Conservation (phyloP, 2,888 invertebrate species). For the Noctua janthina region DNA sequence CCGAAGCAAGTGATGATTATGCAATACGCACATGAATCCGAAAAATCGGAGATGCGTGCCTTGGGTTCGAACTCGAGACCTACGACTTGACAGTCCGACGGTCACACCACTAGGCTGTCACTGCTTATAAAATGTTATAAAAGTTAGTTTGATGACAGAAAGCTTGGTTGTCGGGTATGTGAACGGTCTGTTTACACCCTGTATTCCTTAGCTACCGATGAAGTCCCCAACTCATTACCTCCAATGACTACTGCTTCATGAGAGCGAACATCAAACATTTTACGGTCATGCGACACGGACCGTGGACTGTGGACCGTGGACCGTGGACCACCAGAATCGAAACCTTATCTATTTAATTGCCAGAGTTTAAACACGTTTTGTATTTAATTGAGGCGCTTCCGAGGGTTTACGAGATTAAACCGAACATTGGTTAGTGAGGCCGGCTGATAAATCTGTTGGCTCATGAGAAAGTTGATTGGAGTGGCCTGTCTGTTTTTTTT, state of each 20-base stretch:
- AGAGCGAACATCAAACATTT: conserved; percentile 9
- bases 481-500: background rate
- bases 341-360: conserved; percentile 86
- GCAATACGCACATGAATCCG: too few relatives aligned
- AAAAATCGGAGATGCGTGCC: too few relatives aligned
- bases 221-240: background rate
- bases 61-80: too few relatives aligned
- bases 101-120: too few relatives aligned
- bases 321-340: conserved; percentile 84
- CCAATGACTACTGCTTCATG: background rate
- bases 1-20: too few relatives aligned
- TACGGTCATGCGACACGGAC: conserved; percentile 69
- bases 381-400: conserved; percentile 85
- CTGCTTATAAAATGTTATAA: too few relatives aligned
- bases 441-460: conserved; percentile 40
- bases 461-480: conserved; percentile 52
- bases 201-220: background rate
- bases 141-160: too few relatives aligned
- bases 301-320: conserved; percentile 80
- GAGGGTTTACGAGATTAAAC: conserved; percentile 79
- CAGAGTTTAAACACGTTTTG: conserved; percentile 84
- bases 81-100: too few relatives aligned
- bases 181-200: too few relatives aligned
- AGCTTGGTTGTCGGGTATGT: too few relatives aligned
- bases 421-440: conserved; percentile 65